Evolutionary conservation across 1,140 invertebrate species (phyloP), one percentile per base, ranked within the genome.

Genomic region (Drosophila kepulauana): DNA sequence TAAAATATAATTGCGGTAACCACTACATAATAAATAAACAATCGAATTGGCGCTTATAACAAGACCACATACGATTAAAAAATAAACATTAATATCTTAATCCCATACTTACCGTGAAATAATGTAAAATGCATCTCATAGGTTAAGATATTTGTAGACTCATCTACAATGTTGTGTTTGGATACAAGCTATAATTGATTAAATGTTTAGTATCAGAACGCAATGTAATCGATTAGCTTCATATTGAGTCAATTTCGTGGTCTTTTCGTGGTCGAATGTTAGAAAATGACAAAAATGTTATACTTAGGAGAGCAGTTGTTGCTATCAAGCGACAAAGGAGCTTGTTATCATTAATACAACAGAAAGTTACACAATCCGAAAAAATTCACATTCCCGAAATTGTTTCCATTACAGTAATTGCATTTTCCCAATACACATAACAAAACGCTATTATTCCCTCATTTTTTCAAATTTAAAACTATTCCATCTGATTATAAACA

Each of bases 331-430:
- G 33, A 25, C 4, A 30, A 16, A 57, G 30, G 41, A 72, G 30
- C 28, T 52, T 16, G 13, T 28, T 43, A 25, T 46, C 33, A 69
- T 45, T 48, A 15, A 57, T n/a, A 51, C 28, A 30, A 16, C 49
- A 46, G 15, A 62, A 43, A 15, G 46, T 48, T 58, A 57, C 52
- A 70, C 58, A 64, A 70, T 25, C 35, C 25, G 59, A 28, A 43
- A 49, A 30, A 61, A 80, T 43, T n/a, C 35, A 59, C 48, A 20
- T 72, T 79, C 65, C 62, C 33, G 35, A 56, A 63, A 70, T 62
- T 74, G 52, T 77, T 70, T 74, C 64, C 75, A 68, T 63, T 48
- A 59, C 49, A 66, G 71, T 59, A 75, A 72, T 75, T 81, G 63
- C 49, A 65, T 73, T 81, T 72, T 51, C 58, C 51, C 57, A 68